Percentiles rank a stretch among this genome's conserved stretches.
These are phyloP conservation scores for Drosophila tsacasi DNA, from an alignment of 1,140 invertebrate species.

Conservation along the genomic window DNA sequence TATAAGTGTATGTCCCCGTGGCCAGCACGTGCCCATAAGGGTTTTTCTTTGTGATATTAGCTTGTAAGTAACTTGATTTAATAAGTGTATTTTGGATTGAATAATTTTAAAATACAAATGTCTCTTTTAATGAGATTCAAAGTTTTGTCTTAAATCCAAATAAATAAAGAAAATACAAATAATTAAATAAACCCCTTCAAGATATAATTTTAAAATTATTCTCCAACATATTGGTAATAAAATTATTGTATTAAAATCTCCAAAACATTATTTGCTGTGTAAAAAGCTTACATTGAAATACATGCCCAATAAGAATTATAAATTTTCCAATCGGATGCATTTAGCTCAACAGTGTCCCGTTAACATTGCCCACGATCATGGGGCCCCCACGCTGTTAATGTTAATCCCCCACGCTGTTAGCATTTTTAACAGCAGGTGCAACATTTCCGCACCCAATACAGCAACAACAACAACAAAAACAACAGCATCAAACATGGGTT, in stretches of 20 bases:
- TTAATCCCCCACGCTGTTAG: slow-evolving; percentile 55
- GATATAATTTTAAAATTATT: no score
- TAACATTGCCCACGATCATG: slow-evolving; percentile 23
- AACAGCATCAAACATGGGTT: slow-evolving; percentile 28
- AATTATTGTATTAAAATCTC: no score
- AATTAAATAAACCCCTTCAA: no score
- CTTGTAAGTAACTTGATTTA: background rate
- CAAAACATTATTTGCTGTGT: no score
- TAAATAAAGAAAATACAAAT: no score
- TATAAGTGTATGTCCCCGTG: slow-evolving; percentile 1
- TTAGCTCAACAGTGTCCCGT: slow-evolving; percentile 18
- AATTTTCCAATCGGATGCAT: slow-evolving; percentile 13
- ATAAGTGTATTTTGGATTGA: background rate
- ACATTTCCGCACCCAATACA: slow-evolving; percentile 41
- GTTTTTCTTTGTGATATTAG: background rate
- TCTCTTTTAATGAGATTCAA: no score
- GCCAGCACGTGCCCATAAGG: slow-evolving; percentile 64
- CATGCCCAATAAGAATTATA: background rate
- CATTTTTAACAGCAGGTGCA: slow-evolving; percentile 65
- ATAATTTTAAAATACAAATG: no score
- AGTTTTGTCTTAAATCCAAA: no score
- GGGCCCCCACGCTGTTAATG: slow-evolving; percentile 65
- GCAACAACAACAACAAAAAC: background rate
- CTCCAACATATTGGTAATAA: no score
- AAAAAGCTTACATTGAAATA: background rate